Evolutionary conservation across 2,888 invertebrate species (phyloP), one percentile per base, ranked within the genome.

Genomic region (Silvanus unidentatus): DNA sequence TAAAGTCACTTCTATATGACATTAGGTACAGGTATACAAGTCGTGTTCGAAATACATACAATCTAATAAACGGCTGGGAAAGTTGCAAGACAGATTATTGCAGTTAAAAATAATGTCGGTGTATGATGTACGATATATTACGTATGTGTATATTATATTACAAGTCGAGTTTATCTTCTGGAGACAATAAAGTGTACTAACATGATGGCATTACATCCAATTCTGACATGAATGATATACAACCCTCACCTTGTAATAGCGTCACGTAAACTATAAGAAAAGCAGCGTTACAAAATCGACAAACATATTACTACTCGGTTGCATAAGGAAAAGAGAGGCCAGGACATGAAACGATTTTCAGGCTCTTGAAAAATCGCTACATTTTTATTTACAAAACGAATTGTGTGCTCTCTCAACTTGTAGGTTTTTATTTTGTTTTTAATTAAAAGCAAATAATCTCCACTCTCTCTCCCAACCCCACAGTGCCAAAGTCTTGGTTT

Each of bases 211-310:
- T 62, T 61, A 59, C 58, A 55, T 57, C 52, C 53, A 59, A 62
- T 11, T 22, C 59, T 64, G 64, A 64, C 64, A 59, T 50, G 55
- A 53, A 62, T 65, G 64, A 65, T 65, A 60, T 63, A 65, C 61
- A 59, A 58, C 63, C 22, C 58, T 54, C 57, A 59, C 63, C 60
- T 62, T 55, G 62, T 65, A 65, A 65, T 65, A 64, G 62, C 63
- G 54, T 65, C 64, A 65, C 64, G 64, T 65, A 65, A 65, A 64
- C 64, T 62, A 63, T 64, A 63, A 63, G 63, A 58, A 57, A 63
- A 55, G 54, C 11, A 50, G 50, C 54, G 55, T 54, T 56, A 54
- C 56, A 58, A 60, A 61, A 62, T 62, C 63, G 62, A 60, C 60
- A 60, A 62, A 63, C 59, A 59, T 61, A 63, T 61, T 57, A 58